Base-by-base conservation (phyloP, 2,888 invertebrate genomes). In the Epinotia brunnichana region DNA sequence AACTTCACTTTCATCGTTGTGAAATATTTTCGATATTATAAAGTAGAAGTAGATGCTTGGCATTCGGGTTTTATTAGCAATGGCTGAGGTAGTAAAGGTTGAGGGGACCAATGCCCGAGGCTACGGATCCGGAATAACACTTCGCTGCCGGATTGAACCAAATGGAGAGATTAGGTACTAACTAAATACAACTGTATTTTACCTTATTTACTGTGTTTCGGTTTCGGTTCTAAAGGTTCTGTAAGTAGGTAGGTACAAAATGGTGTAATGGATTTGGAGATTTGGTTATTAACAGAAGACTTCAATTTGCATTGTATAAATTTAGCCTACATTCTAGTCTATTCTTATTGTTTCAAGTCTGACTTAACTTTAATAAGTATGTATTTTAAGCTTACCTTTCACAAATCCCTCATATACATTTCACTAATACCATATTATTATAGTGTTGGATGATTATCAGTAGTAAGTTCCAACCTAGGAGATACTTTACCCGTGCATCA, bases 1-100 rank as follows among this genome's bases (percentile, higher is more conserved):
- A 61, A 54, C n/a, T n/a, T n/a, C n/a, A n/a, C n/a, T n/a, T n/a
- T n/a, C n/a, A n/a, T 61, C 44, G 53, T 53, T 48, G 64, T 53
- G 61, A 72, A 67, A 59, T 71, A 44, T 56, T 72, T 71, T 72
- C 56, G 48, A 71, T 60, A 53, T 71, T 72, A 54, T 41, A 56
- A 67, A 67, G 44, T 54, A 59, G 53, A 67, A 56, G 44, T 54
- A 64, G 53, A 70, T 64, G 44, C 44, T 15, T 44, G 66, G 67
- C 53, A 62, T 21, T 67, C 21, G 21, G 54, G 29, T 5, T 64
- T 53, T 61, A 62, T 66, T 60, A 41, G 44, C 35, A 60, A 60
- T 39, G 64, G 51, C 13, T 17, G 48, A 21, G 19, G 56, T 56
- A 56, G 54, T 48, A 61, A 54, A 56, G 56, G 53, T 21, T 39